Base-by-base conservation (phyloP, 64 coral and sea anemone genomes). In the Montipora cactus region DNA sequence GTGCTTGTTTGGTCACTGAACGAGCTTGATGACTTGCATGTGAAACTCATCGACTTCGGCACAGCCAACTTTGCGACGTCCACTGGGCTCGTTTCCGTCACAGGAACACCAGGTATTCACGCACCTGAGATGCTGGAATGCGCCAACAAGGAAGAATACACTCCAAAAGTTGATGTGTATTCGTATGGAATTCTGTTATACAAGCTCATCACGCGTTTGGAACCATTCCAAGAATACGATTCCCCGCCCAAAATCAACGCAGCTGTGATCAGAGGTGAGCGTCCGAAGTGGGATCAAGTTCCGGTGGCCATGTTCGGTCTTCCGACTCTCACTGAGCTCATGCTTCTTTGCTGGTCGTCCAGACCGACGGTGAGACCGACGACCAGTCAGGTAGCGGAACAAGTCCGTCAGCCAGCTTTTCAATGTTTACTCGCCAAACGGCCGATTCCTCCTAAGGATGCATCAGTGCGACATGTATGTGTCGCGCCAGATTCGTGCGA, bases 11-110 rank as follows among this genome's bases (percentile, higher is more conserved):
- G 95, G 97, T 99, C 97, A 12, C 77, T 96, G 25, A 89, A 99
- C 7, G 97, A 99, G 59, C 48, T 80, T 0, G 78, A 87, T 94
- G 97, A 99, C 67, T 75, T 99, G 44, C 92, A 99, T 74, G 95
- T 99, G 10, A 99, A 99, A 48, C 59, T 99, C 61, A 99, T 95
- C 51, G 97, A 99, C 79, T 99, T 99, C 79, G 97, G 97, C 12
- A 99, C 97, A 0, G 97, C 97, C 10, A 95, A 95, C 61, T 99
- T 99, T 87, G 94, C 95, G 7, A 94, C 92, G 0, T 89, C 86
- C 4, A 91, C 95, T 5, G 97, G 97, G 0, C 61, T 96, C 52
- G 78, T 89, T 19, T 95, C 94, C 10, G 50, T 83, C 16, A 81
- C 93, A 25, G 97, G 97, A 8, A 94, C 97, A 7, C 72, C 70